Evolutionary conservation across 2,113 vertebrate species (phyloP).

Genomic region (Pontoporia blainvillei): DNA sequence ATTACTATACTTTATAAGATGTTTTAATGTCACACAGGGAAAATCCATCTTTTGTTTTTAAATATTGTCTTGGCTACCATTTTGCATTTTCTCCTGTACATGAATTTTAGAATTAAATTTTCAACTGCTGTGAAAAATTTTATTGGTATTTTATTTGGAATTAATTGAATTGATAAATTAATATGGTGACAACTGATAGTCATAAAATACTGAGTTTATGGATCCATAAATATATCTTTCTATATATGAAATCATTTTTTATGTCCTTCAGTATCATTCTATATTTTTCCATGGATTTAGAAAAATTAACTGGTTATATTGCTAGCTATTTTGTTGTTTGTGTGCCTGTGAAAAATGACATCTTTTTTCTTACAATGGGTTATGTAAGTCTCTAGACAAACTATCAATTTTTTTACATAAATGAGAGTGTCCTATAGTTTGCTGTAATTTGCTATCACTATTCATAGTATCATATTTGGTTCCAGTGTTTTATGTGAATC

Average conservation of each 20-base stretch:
- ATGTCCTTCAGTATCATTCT: background rate
- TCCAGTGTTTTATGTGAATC: background rate
- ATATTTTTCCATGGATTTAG: background rate
- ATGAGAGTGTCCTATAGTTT: background rate
- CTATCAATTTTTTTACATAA: background rate
- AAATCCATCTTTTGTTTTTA: conserved; percentile 23
- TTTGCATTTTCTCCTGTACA: background rate
- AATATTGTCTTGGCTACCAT: background rate
- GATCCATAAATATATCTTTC: background rate
- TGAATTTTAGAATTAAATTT: background rate
- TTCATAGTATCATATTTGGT: background rate
- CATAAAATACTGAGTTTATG: background rate
- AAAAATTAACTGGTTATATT: background rate
- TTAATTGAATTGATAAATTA: background rate
- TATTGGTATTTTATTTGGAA: background rate
- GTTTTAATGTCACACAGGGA: conserved; percentile 6
- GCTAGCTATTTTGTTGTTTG: background rate
- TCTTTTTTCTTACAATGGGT: background rate
- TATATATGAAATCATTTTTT: background rate
- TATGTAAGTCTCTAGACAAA: background rate
- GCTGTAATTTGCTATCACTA: background rate
- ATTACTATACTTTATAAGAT: background rate
- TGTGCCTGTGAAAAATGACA: background rate
- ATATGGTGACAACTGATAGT: background rate
- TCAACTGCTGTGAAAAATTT: background rate